Percentiles rank a stretch among this genome's conserved stretches.
Conservation (phyloP, 2,797 vertebrate species). For the Limosa lapponica region DNA sequence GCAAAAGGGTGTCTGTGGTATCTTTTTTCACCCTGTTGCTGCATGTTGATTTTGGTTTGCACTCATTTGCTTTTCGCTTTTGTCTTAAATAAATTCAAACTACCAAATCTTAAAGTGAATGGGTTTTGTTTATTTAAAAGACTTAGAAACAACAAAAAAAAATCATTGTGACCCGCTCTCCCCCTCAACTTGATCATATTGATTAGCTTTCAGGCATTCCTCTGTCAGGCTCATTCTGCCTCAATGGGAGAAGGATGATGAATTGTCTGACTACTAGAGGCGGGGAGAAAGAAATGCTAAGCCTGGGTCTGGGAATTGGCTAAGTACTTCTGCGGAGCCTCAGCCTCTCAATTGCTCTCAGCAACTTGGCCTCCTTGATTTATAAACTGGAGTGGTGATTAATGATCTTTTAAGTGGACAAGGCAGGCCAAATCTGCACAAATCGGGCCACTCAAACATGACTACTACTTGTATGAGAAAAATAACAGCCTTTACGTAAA, state of each 20-base stretch:
- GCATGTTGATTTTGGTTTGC: background rate
- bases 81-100: slow-evolving; percentile 81
- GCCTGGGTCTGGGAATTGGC: slow-evolving; percentile 92
- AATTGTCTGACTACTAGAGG: slow-evolving; percentile 87
- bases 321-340: slow-evolving; percentile 93
- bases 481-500: slow-evolving; percentile 75
- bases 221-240: slow-evolving; percentile 86
- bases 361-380: slow-evolving; percentile 89
- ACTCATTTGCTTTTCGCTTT: slow-evolving; percentile 78
- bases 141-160: slow-evolving; percentile 64
- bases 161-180: slow-evolving; percentile 72
- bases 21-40: background rate
- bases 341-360: slow-evolving; percentile 89
- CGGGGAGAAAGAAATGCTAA: slow-evolving; percentile 84
- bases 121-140: slow-evolving; percentile 76
- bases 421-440: slow-evolving; percentile 87
- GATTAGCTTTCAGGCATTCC: slow-evolving; percentile 85
- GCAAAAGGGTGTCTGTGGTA: background rate
- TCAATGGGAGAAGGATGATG: slow-evolving; percentile 91
- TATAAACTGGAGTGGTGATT: slow-evolving; percentile 97
- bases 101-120: slow-evolving; percentile 73
- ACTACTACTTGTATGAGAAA: slow-evolving; percentile 81
- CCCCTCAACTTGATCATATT: slow-evolving; percentile 74
- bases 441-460: slow-evolving; percentile 83
- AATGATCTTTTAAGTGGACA: slow-evolving; percentile 97